Evolutionary conservation across 2,888 invertebrate genomes (phyloP).

Genomic region (Meliscaeva auricollis): DNA sequence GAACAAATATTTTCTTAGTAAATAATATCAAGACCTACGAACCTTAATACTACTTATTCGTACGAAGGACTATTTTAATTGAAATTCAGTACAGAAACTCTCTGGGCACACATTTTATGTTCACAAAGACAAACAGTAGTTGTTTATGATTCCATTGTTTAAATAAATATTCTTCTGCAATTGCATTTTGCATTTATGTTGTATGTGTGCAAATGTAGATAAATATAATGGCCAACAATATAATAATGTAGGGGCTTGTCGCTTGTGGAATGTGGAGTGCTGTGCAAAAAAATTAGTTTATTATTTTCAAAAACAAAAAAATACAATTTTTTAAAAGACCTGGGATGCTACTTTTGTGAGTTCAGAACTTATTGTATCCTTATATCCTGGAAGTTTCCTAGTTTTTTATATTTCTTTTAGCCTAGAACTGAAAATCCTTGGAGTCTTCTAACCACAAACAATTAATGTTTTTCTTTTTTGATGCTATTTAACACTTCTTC

Average conservation of each 20-base stretch:
- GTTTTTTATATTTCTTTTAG: no score
- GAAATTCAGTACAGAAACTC: constrained; percentile 56
- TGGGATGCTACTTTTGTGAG: no score
- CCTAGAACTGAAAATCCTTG: no score
- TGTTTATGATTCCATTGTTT: constrained; percentile 50
- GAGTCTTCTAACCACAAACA: no score
- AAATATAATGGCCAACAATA: not conserved
- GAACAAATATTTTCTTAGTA: constrained; percentile 53
- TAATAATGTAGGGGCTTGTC: not conserved
- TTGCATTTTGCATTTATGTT: constrained; percentile 34
- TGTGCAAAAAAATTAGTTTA: not conserved
- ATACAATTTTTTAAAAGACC: no score
- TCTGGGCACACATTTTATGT: constrained; percentile 3
- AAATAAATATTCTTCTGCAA: constrained; percentile 63
- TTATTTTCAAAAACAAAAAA: not conserved
- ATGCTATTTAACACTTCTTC: no score
- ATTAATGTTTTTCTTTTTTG: no score
- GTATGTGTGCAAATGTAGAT: not conserved
- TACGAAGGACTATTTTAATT: constrained; percentile 57
- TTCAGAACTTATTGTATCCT: no score
- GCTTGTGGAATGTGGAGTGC: not conserved
- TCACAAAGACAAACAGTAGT: constrained; percentile 40
- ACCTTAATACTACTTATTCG: not conserved
- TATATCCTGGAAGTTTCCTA: no score
- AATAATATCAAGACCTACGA: constrained; percentile 32